Percentiles rank a stretch among this genome's conserved stretches.
These are phyloP conservation scores for Bombylius major DNA, from an alignment of 2,888 invertebrate species.

Conservation along the genomic window DNA sequence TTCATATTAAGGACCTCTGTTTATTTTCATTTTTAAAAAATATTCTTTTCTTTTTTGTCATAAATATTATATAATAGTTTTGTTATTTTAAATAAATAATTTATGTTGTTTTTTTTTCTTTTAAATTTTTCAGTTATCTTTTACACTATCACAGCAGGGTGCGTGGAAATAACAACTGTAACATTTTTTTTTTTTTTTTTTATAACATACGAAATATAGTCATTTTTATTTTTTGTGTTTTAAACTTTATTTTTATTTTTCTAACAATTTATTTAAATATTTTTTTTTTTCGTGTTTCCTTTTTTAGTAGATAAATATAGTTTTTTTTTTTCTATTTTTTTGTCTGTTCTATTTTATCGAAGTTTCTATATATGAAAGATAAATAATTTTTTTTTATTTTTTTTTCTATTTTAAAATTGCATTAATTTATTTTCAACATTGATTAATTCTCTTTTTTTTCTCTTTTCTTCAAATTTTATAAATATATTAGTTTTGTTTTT, in stretches of 20 bases:
- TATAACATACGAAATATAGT: no score
- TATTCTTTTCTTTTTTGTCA: not conserved
- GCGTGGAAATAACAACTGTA: not conserved
- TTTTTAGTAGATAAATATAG: not conserved
- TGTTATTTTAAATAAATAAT: not conserved
- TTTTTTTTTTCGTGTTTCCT: not conserved
- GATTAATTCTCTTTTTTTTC: not conserved
- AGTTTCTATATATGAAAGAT: not conserved
- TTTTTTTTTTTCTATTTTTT: no score
- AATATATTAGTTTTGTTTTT: no score
- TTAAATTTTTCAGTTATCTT: no score
- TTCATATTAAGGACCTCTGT: not conserved
- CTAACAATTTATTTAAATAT: not conserved
- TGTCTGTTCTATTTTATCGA: no score
- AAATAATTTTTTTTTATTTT: not conserved
- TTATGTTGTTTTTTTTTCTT: not conserved
- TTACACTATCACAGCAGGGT: not conserved
- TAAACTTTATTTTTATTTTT: not conserved
- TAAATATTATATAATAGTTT: no score
- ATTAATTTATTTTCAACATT: no score
- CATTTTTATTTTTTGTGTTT: not conserved
- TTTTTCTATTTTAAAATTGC: not conserved
- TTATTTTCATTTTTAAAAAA: not conserved
- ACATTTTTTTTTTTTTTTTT: not conserved
- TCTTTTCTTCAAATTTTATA: no score